Base-by-base conservation (phyloP, 2,888 invertebrate species). In the Drosophila pseudotakahashii region DNA sequence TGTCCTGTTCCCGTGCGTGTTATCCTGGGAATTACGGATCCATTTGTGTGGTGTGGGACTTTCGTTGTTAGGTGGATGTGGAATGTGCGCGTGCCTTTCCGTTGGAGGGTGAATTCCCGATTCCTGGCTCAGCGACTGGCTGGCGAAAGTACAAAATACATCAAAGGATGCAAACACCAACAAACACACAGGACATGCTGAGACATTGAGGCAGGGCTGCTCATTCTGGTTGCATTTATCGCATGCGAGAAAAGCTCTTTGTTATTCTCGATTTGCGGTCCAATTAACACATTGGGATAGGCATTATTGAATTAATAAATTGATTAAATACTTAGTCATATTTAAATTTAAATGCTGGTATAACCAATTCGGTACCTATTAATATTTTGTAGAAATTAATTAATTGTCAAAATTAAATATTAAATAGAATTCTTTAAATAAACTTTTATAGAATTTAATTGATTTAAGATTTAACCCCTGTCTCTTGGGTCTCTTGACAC, bases 31-130 rank as follows among this genome's bases (percentile, higher is more conserved):
- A 57, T 61, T 52, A 42, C 72, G 62, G 19, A 39, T 45, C 58
- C 73, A 48, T 57, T 13, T 48, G 59, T 41, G 57, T 55, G 54
- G 59, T 47, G 54, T 54, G 63, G 42, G 37, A 32, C n/a, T 62
- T 60, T 64, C 23, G 45, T 30, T 34, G 57, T 36, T 66, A 67
- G 73, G 73, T 69, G 75, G 78, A 82, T 79, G 81, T 73, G 85
- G 75, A 70, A 81, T 79, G 75, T 85, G 89, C 89, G 89, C 89
- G 88, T 86, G 89, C 79, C 86, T 84, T 57, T 67, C 57, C 57
- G 41, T 39, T 72, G 45, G 71, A 63, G 71, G 73, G 62, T 70
- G 69, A 70, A 63, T 58, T 63, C 55, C 42, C 53, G 70, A 48
- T 64, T 78, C 63, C 59, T 79, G 78, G 78, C 79, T 86, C 76